Conservation (phyloP, 2,113 vertebrate genomes). For the Sula dactylatra region DNA sequence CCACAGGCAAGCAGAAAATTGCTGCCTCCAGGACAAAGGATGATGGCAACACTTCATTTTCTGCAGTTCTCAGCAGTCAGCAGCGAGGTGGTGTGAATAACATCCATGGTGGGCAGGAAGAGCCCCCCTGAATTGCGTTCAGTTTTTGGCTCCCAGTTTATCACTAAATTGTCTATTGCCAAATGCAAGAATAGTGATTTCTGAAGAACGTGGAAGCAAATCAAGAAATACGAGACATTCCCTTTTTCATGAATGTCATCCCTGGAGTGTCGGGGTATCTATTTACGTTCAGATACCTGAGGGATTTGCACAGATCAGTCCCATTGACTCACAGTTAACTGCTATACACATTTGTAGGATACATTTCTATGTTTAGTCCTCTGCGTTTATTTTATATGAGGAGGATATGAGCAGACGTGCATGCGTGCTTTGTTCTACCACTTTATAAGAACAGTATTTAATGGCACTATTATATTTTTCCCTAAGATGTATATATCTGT, state of each 20-base stretch:
- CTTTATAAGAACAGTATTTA: neutral
- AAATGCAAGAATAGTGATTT: neutral
- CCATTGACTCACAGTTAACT: neutral
- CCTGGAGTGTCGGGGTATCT: neutral
- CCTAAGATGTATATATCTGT: slow-evolving; percentile 19
- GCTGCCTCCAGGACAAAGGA: slow-evolving; percentile 28
- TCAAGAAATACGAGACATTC: neutral
- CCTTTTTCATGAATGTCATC: neutral
- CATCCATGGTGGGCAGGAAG: slow-evolving; percentile 3
- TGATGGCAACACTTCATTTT: slow-evolving; percentile 33
- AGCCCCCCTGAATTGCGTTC: neutral
- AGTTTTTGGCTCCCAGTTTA: neutral
- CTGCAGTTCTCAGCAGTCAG: slow-evolving; percentile 41
- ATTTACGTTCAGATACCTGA: neutral
- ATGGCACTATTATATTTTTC: slow-evolving; percentile 10
- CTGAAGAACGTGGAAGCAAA: neutral
- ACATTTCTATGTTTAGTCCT: neutral
- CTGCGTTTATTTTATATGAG: neutral
- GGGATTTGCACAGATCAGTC: neutral
- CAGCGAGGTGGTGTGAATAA: neutral
- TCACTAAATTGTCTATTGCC: neutral
- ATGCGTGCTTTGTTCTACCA: neutral
- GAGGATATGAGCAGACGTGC: neutral
- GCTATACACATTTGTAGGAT: neutral
- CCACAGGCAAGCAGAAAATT: slow-evolving; percentile 53